phyloP scores from a whole-genome alignment of 1,140 invertebrate species.

The Drosophila guanche region DNA sequence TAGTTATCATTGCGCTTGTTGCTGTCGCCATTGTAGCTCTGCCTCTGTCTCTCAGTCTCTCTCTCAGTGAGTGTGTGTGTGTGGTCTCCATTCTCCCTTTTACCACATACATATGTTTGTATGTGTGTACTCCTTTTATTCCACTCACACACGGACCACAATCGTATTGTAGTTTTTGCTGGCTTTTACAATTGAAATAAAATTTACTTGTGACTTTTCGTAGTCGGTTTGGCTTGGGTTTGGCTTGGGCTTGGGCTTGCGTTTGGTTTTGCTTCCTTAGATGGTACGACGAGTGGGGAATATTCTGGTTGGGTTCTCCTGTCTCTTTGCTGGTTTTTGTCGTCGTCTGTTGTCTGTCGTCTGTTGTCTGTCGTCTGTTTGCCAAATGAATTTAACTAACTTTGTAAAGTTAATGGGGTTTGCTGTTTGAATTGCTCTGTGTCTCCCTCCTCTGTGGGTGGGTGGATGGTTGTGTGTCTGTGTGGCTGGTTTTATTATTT shows the following conservation, averaged over 20 bases:
- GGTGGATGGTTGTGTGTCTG: conserved; percentile 11
- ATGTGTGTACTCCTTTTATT: conserved; percentile 48
- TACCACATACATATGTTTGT: conserved; percentile 14
- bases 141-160: conserved; percentile 26
- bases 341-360: conserved; percentile 42
- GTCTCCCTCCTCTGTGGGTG: conserved; percentile 1
- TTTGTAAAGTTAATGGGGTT: conserved; percentile 82
- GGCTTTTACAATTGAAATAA: conserved; percentile 80
- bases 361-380: conserved; percentile 76
- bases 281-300: not conserved
- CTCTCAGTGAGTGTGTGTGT: conserved; percentile 10
- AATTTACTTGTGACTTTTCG: conserved; percentile 82
- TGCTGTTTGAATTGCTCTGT: conserved; percentile 74
- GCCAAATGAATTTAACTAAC: conserved; percentile 82
- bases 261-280: conserved; percentile 13
- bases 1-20: conserved; percentile 82
- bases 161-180: conserved; percentile 67
- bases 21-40: conserved; percentile 60
- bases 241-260: conserved; percentile 43
- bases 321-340: conserved; percentile 53
- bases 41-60: conserved; percentile 28
- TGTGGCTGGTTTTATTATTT: conserved; percentile 58
- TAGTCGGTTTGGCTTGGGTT: conserved; percentile 63
- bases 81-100: conserved; percentile 11
- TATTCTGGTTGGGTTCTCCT: conserved; percentile 25